These are phyloP conservation scores for Rhodophaea formosa DNA, from an alignment of 2,888 invertebrate species.

Conservation along the genomic window DNA sequence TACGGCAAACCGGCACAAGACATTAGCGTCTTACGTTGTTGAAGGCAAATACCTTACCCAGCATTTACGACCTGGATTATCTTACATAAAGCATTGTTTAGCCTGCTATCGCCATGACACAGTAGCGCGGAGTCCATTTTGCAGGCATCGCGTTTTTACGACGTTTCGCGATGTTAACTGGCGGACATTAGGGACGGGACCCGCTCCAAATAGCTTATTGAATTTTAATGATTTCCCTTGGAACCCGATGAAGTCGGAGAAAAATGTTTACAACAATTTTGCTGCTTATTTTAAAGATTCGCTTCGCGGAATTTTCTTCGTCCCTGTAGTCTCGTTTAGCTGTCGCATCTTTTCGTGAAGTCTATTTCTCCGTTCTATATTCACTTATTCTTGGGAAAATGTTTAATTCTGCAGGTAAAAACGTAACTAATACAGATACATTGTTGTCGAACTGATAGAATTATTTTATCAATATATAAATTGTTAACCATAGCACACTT, in stretches of 20 bases:
- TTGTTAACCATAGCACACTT: too few relatives aligned
- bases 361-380: too few relatives aligned
- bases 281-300: not conserved
- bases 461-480: too few relatives aligned
- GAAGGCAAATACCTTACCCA: too few relatives aligned
- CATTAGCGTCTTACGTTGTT: too few relatives aligned
- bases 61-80: not conserved
- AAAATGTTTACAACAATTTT: not conserved
- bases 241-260: not conserved
- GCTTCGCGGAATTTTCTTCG: not conserved
- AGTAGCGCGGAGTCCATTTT: constrained; percentile 1
- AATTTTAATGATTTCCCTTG: constrained; percentile 16
- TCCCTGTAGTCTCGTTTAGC: not conserved
- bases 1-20: too few relatives aligned
- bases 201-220: constrained; percentile 9
- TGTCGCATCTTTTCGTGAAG: too few relatives aligned
- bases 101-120: constrained; percentile 10
- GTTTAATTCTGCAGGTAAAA: too few relatives aligned
- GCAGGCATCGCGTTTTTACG: constrained; percentile 9
- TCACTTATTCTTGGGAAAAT: too few relatives aligned
- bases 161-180: not conserved
- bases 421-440: too few relatives aligned
- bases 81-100: constrained; percentile 15
- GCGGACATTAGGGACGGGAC: not conserved
- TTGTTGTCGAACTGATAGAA: too few relatives aligned